Conservation (phyloP, 2,888 invertebrate species). For the Calameuta pallipes region DNA sequence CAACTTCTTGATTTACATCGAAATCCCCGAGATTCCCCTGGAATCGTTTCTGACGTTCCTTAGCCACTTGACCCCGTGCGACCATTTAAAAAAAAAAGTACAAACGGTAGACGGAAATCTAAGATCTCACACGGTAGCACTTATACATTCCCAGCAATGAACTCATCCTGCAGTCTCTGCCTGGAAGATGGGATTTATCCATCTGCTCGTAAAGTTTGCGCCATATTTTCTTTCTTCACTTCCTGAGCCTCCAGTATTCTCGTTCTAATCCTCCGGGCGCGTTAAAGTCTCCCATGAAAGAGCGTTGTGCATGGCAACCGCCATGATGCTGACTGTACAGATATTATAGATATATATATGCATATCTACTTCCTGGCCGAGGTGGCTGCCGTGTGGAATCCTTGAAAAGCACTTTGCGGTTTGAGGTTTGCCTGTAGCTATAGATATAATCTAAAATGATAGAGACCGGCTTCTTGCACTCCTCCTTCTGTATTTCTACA, state of each 20-base stretch:
- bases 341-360: not conserved
- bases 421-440: not conserved
- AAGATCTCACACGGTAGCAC: not conserved
- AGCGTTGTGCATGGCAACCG: not conserved
- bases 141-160: not conserved
- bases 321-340: not conserved
- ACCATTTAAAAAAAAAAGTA: not conserved
- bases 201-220: not conserved
- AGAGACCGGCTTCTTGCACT: not conserved
- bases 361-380: not conserved
- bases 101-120: not conserved
- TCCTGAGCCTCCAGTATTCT: not conserved
- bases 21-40: constrained; percentile 18
- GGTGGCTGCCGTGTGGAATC: not conserved
- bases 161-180: not conserved
- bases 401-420: not conserved
- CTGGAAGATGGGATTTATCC: not conserved
- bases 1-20: constrained; percentile 24
- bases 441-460: not conserved
- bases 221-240: not conserved
- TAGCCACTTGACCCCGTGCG: constrained; percentile 16
- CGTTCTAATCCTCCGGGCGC: not conserved
- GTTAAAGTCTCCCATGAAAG: not conserved
- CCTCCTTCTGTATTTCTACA: not conserved
- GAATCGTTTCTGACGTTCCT: constrained; percentile 4